Conservation (phyloP, 2,797 vertebrate species). For the Pipistrellus nathusii region DNA sequence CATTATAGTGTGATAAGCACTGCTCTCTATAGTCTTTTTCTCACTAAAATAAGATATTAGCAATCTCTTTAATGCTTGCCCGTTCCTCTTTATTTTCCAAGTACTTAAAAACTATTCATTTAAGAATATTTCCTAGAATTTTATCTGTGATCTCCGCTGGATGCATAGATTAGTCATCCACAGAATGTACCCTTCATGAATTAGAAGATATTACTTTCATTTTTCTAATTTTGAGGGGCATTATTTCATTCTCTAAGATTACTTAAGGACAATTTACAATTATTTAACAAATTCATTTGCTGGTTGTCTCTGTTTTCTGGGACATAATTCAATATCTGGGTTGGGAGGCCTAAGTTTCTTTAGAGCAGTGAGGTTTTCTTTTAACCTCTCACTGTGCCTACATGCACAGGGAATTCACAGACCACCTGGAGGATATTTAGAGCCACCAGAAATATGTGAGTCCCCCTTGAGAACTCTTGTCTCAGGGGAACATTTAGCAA, state of each 20-base stretch:
- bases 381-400: background rate
- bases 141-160: background rate
- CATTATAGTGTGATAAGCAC: background rate
- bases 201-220: background rate
- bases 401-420: background rate
- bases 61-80: background rate
- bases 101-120: background rate
- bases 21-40: background rate
- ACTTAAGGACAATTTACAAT: background rate
- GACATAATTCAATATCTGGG: background rate
- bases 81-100: constrained; percentile 12
- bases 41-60: background rate
- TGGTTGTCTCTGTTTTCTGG: constrained; percentile 17
- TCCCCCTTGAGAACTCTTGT: background rate
- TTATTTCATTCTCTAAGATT: background rate
- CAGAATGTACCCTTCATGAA: background rate
- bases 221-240: background rate
- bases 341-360: background rate
- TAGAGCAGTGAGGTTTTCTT: background rate
- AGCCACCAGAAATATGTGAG: background rate
- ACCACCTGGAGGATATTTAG: background rate
- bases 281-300: background rate
- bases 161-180: background rate
- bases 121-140: background rate
- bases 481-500: background rate